These are phyloP conservation scores for Callinectes sapidus DNA, from an alignment of 2,888 invertebrate genomes.

Conservation along the genomic window DNA sequence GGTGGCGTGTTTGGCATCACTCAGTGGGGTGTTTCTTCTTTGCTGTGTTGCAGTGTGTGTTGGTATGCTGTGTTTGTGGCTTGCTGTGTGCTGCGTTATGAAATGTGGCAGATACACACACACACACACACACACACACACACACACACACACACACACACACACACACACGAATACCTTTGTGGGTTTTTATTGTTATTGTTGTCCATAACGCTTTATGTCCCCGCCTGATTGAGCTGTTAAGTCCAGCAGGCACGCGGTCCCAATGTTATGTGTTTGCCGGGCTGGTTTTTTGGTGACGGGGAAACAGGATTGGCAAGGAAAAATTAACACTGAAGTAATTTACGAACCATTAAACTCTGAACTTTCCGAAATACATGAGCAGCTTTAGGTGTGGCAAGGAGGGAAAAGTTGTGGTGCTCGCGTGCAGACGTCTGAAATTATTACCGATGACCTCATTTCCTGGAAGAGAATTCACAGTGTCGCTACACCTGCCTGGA, in stretches of 20 bases:
- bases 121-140: conserved; percentile 34
- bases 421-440: background rate
- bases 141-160: conserved; percentile 41
- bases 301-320: background rate
- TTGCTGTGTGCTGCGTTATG: background rate
- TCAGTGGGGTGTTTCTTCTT: background rate
- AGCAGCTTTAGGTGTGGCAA: background rate
- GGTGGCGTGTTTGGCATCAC: background rate
- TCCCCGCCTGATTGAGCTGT: background rate
- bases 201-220: background rate
- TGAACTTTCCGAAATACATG: background rate
- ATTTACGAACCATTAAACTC: background rate
- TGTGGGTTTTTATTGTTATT: background rate
- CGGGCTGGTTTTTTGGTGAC: background rate
- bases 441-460: background rate
- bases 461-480: background rate
- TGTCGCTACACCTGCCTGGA: background rate
- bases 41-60: background rate
- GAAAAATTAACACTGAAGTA: background rate
- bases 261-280: background rate
- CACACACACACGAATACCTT: conserved; percentile 35
- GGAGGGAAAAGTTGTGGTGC: background rate
- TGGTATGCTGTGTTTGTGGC: conserved; percentile 7
- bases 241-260: background rate
- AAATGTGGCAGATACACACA: background rate